Base-by-base conservation (phyloP, 2,888 invertebrate species). In the Rhyacophila evoluta region DNA sequence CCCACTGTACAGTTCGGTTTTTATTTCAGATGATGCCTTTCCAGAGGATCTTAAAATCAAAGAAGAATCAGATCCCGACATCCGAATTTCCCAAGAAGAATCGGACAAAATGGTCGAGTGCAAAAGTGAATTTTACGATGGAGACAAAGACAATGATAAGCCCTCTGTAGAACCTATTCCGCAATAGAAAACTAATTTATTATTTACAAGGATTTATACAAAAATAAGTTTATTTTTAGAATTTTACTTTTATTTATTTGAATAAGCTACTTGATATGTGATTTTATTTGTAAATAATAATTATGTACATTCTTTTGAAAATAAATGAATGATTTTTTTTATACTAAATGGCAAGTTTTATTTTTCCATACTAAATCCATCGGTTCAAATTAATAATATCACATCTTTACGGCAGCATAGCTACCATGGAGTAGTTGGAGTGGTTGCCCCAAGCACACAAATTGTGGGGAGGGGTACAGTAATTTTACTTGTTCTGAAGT, bases 81-180 rank as follows among this genome's bases (percentile, higher is more conserved):
- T 95, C 0, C 88, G 95, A 73, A 92, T 95, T 83, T 93, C 92
- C 81, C 93, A 93, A 84, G 93, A 94, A 2, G 94, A 97, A 36
- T 93, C 94, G 0, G 97, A 97, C 85, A 94, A 94, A 85, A 91
- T 94, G 85, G 92, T 97, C 0, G 97, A 97, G 79, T 91, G 94
- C 0, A 93, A 94, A 83, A 97, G 95, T 85, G 97, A 97, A 86
- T 97, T 95, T 89, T 97, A 94, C 84, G 95, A 97, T 75, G 96
- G 96, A 0, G 97, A 97, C 74, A 95, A 95, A 83, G 97, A 97
- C 87, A 95, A 97, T 84, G 97, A 97, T 84, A 94, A 94, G 86
- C 92, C 93, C 82, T 85, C 87, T 1, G 87, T 90, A 29, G 84
- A 84, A 0, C 89, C 90, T 81, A 87, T 28, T 12, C 29, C 76